Conservation (phyloP, 2,113 vertebrate species). For the Centropristis striata region DNA sequence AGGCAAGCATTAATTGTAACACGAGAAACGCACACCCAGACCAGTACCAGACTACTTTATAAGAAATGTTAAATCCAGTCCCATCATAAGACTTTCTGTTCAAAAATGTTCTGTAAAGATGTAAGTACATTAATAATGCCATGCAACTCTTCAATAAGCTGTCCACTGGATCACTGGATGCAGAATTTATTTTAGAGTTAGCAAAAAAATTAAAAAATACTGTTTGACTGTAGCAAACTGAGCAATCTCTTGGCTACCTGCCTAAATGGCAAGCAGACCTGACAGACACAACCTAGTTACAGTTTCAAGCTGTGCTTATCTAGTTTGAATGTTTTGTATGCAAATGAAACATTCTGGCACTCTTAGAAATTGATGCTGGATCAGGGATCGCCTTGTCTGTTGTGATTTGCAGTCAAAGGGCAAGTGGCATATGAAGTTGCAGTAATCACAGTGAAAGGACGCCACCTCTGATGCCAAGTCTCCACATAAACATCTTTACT, state of each 20-base stretch:
- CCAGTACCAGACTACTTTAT: neutral
- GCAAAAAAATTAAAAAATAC: slow-evolving; percentile 17
- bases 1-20: neutral
- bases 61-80: neutral
- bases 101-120: slow-evolving; percentile 21
- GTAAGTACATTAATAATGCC: slow-evolving; percentile 22
- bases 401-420: slow-evolving; percentile 8
- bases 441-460: slow-evolving; percentile 17
- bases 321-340: slow-evolving; percentile 31
- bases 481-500: slow-evolving; percentile 10
- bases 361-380: neutral
- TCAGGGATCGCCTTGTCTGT: slow-evolving; percentile 16
- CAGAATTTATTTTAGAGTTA: slow-evolving; percentile 29
- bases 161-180: slow-evolving; percentile 11
- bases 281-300: slow-evolving; percentile 33
- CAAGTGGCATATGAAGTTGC: slow-evolving; percentile 1
- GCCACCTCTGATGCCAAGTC: slow-evolving; percentile 27
- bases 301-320: slow-evolving; percentile 15
- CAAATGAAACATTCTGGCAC: slow-evolving; percentile 10
- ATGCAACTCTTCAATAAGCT: slow-evolving; percentile 45
- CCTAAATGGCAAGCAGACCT: slow-evolving; percentile 40
- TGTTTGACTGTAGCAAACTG: neutral
- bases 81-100: neutral
- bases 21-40: neutral
- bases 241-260: slow-evolving; percentile 39